Percentiles rank a stretch among this genome's conserved stretches.
These are phyloP conservation scores for Caenorhabditis latens DNA, from an alignment of 1,140 invertebrate species.

Conservation along the genomic window DNA sequence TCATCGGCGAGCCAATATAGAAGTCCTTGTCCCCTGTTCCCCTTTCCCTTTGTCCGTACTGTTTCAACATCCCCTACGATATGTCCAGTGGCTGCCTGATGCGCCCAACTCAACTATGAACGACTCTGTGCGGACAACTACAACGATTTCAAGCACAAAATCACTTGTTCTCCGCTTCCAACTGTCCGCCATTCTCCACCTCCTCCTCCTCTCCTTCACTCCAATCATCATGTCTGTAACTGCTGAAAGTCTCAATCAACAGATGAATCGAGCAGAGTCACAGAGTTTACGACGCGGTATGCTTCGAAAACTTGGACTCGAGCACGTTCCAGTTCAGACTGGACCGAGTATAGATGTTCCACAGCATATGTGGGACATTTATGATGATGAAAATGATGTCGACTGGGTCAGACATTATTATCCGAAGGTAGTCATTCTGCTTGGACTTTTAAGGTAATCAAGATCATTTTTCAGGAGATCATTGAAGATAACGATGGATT, in stretches of 20 bases:
- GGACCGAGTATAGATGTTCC: conserved; percentile 62
- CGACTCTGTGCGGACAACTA: conserved; percentile 53
- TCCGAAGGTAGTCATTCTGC: conserved; percentile 16
- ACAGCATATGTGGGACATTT: conserved; percentile 69
- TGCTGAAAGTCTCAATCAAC: background rate
- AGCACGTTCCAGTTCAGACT: conserved; percentile 52
- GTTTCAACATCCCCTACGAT: conserved; percentile 50
- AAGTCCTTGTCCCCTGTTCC: conserved; percentile 45
- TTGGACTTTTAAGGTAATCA: background rate
- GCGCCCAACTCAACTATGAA: conserved; percentile 55
- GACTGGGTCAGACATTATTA: conserved; percentile 68
- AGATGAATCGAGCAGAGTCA: background rate
- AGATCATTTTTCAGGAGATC: conserved; percentile 33
- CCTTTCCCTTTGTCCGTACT: conserved; percentile 43
- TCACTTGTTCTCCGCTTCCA: conserved; percentile 48
- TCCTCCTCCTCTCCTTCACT: conserved; percentile 34
- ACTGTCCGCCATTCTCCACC: conserved; percentile 53
- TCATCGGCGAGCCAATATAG: conserved; percentile 51
- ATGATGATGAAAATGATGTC: conserved; percentile 62
- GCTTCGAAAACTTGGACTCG: conserved; percentile 54
- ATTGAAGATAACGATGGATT: conserved; percentile 45
- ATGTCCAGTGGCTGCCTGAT: conserved; percentile 55
- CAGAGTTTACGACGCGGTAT: conserved; percentile 1
- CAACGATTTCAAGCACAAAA: conserved; percentile 56
- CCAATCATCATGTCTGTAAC: conserved; percentile 3